A percentile compares a stretch with the other conserved stretches of the same genome.
These are phyloP conservation scores for Mesembrinibis cayennensis DNA, from an alignment of 2,113 vertebrate species.

Conservation along the genomic window DNA sequence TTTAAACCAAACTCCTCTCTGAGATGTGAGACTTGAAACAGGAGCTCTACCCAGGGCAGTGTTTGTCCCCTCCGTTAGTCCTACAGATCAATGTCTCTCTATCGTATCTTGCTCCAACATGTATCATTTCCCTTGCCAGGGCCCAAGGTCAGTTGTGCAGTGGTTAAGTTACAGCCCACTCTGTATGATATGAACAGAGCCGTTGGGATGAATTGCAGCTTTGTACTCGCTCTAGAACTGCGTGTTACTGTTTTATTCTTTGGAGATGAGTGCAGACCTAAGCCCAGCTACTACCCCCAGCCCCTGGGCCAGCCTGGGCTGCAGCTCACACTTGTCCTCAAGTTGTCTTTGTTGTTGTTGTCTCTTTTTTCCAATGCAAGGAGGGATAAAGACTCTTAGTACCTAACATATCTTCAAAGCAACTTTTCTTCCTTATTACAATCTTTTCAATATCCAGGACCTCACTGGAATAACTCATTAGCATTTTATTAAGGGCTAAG, in stretches of 20 bases:
- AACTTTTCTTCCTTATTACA: not conserved
- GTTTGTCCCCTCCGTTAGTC: not conserved
- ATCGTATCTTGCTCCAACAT: not conserved
- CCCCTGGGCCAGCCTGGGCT: not conserved
- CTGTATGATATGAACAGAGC: not conserved
- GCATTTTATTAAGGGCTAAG: not conserved
- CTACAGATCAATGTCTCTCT: not conserved
- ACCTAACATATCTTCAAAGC: not conserved
- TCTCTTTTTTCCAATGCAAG: not conserved
- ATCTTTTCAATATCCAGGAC: not conserved
- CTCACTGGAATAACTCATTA: not conserved
- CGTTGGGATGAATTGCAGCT: not conserved
- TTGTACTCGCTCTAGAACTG: not conserved
- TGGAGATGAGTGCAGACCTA: not conserved
- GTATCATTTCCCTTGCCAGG: not conserved
- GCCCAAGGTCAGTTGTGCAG: not conserved
- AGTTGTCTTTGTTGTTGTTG: not conserved
- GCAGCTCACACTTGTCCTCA: not conserved
- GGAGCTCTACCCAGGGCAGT: conserved; percentile 16
- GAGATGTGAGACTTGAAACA: conserved; percentile 37
- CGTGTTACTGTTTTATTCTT: not conserved
- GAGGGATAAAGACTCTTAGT: not conserved
- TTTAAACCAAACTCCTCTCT: conserved; percentile 44
- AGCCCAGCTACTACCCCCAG: not conserved
- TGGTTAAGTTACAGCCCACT: not conserved